Conservation (phyloP, 1,140 invertebrate species). For the Scaptomyza pallida region DNA sequence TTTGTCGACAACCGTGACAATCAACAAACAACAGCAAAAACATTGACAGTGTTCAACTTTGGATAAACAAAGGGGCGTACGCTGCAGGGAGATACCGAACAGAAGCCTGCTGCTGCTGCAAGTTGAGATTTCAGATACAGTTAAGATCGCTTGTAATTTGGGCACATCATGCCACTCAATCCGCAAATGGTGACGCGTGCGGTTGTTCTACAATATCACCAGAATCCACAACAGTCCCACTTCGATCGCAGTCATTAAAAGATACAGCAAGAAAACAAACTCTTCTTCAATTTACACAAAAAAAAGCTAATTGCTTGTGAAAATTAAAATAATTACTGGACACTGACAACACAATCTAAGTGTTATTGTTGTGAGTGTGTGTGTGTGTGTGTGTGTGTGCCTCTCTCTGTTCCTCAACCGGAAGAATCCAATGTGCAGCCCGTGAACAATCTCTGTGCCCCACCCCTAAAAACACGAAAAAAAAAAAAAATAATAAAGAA, state of each 20-base stretch:
- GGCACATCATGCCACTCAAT: conserved; percentile 65
- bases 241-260: conserved; percentile 11
- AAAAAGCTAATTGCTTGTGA: conserved; percentile 52
- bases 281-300: not conserved
- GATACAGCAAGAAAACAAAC: no score
- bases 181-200: conserved; percentile 50
- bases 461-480: not conserved
- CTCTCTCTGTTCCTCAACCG: conserved; percentile 22
- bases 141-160: conserved; percentile 57
- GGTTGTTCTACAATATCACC: conserved; percentile 42
- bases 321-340: conserved; percentile 58
- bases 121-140: conserved; percentile 26
- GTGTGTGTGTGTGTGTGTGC: no score
- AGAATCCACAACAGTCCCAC: conserved; percentile 14
- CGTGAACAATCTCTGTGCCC: not conserved
- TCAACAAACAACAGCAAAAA: not conserved
- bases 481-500: not conserved
- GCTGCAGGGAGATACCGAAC: not conserved
- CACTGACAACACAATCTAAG: not conserved
- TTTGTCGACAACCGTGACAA: conserved; percentile 2
- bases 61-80: not conserved
- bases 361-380: conserved; percentile 14
- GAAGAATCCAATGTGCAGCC: conserved; percentile 52
- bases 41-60: conserved; percentile 1
- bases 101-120: not conserved